These are phyloP conservation scores for Pyrochroa serraticornis DNA, from an alignment of 2,888 invertebrate species.

Conservation along the genomic window DNA sequence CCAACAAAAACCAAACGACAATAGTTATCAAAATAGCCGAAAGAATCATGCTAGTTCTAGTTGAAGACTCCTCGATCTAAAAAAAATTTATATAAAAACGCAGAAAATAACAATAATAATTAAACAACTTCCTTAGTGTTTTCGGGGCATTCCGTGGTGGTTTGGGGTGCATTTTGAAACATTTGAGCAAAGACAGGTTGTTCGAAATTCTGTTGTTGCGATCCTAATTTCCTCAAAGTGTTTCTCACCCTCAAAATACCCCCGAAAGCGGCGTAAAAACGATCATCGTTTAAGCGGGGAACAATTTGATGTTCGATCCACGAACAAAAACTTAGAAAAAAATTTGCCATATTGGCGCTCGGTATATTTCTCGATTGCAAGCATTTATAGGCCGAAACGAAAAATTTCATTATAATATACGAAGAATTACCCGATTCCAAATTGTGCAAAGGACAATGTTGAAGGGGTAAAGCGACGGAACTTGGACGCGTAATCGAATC, in stretches of 20 bases:
- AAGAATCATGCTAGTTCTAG: constrained; percentile 30
- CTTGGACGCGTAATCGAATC: constrained; percentile 62
- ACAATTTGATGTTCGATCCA: constrained; percentile 62
- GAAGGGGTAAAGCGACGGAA: constrained; percentile 69
- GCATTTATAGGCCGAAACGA: constrained; percentile 60
- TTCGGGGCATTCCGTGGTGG: too few relatives aligned
- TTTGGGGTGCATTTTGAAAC: not conserved
- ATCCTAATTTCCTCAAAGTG: constrained; percentile 53
- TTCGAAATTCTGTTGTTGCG: not conserved
- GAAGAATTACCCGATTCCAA: constrained; percentile 51
- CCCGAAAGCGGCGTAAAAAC: constrained; percentile 64
- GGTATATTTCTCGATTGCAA: constrained; percentile 54
- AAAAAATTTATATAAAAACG: not conserved
- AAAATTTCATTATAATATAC: constrained; percentile 62
- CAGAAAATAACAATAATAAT: not conserved
- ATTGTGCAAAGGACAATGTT: constrained; percentile 59
- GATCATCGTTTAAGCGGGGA: constrained; percentile 64
- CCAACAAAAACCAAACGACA: constrained; percentile 54
- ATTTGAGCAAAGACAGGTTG: not conserved
- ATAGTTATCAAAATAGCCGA: constrained; percentile 49
- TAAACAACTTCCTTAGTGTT: not conserved
- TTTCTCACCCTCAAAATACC: constrained; percentile 54
- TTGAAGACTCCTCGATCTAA: constrained; percentile 8
- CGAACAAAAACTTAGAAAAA: constrained; percentile 61
- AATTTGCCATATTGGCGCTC: constrained; percentile 53